Evolutionary conservation across 2,888 invertebrate species (phyloP).

Genomic region (Erebia palarica): DNA sequence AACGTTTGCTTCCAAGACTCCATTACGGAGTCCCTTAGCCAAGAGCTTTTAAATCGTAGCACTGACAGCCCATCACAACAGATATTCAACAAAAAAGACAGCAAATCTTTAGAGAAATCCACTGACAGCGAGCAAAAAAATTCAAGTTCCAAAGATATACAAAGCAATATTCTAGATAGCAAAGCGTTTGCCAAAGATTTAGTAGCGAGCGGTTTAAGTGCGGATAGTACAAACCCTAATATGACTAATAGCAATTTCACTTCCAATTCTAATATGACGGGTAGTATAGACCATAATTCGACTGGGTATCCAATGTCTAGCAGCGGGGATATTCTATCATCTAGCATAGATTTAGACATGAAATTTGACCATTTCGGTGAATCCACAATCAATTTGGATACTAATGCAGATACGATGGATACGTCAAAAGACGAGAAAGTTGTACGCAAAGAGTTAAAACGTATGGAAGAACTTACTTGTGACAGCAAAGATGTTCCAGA

Average conservation of each 20-base stretch:
- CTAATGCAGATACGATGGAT: conserved; percentile 42
- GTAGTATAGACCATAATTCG: conserved; percentile 65
- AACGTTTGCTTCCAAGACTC: conserved; percentile 80
- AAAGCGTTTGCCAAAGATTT: conserved; percentile 61
- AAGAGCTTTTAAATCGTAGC: conserved; percentile 68
- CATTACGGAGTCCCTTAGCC: conserved; percentile 71
- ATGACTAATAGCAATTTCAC: conserved; percentile 76
- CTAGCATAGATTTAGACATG: conserved; percentile 81
- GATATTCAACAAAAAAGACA: conserved; percentile 62
- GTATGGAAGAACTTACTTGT: conserved; percentile 52
- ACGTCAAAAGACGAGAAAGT: conserved; percentile 43
- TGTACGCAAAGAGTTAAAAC: conserved; percentile 45
- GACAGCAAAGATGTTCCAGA: conserved; percentile 49
- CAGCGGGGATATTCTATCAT: conserved; percentile 65
- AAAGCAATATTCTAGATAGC: conserved; percentile 69
- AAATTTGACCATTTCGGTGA: conserved; percentile 86
- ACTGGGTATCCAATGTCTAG: conserved; percentile 75
- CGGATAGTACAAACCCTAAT: conserved; percentile 69
- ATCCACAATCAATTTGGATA: conserved; percentile 64
- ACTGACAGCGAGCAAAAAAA: conserved; percentile 71
- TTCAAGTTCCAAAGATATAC: conserved; percentile 69
- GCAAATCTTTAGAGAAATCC: conserved; percentile 64
- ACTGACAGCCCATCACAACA: conserved; percentile 62
- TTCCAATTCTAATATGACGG: conserved; percentile 72
- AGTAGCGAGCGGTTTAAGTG: conserved; percentile 62